phyloP scores from a whole-genome alignment of 2,113 vertebrate species.

The Protomyctophum bolini region DNA sequence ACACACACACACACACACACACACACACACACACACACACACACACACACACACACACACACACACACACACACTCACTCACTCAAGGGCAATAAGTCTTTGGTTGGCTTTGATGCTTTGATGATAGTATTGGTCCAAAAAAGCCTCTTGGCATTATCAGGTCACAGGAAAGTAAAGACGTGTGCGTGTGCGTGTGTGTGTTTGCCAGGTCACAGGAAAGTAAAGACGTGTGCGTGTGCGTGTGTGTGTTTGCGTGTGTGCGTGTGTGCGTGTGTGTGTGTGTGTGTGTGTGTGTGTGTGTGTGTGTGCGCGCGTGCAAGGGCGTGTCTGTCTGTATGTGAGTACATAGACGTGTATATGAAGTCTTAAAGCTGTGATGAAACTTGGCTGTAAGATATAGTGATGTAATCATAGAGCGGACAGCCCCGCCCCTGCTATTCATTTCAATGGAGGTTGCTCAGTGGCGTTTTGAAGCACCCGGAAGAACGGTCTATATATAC shows the following conservation, averaged over 20 bases:
- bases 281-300: slow-evolving; percentile 3
- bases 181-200: slow-evolving; percentile 2
- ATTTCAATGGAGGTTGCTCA: no score
- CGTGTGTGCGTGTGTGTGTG: slow-evolving; percentile 19
- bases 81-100: slow-evolving; percentile 5
- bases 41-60: neutral
- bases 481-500: no score
- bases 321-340: slow-evolving; percentile 5
- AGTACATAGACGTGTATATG: neutral
- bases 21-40: neutral
- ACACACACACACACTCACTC: neutral
- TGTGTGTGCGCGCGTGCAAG: neutral
- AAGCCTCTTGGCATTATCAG: slow-evolving; percentile 4
- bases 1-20: slow-evolving; percentile 6
- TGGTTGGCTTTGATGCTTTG: slow-evolving; percentile 48
- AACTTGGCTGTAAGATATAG: neutral
- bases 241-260: neutral
- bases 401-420: no score
- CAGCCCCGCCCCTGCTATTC: no score
- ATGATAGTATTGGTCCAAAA: slow-evolving; percentile 18
- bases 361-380: neutral
- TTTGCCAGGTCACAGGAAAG: no score
- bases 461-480: no score
- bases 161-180: neutral
- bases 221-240: slow-evolving; percentile 1